Percentiles rank a stretch among this genome's conserved stretches.
These are phyloP conservation scores for Ochropleura leucogaster DNA, from an alignment of 2,888 invertebrate genomes.

Conservation along the genomic window DNA sequence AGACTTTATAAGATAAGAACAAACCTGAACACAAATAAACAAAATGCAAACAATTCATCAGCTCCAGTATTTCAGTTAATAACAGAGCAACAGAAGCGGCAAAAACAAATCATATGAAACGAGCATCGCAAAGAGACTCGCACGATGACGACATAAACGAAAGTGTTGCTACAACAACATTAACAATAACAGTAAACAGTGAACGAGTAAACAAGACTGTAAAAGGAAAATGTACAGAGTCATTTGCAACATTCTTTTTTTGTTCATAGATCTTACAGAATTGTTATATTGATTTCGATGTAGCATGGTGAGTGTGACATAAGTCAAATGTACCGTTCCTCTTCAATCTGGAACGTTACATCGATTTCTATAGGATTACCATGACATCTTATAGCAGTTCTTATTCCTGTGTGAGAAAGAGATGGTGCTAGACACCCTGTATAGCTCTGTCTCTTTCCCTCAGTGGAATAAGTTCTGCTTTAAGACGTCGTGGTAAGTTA, in stretches of 20 bases:
- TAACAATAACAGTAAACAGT: conserved; percentile 68
- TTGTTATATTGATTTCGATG: no score
- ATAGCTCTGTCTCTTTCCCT: no score
- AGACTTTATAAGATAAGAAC: no score
- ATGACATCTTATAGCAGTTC: no score
- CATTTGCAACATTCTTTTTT: conserved; percentile 8
- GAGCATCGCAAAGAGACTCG: conserved; percentile 49
- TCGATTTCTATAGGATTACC: no score
- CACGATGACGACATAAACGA: conserved; percentile 64
- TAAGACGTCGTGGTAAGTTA: no score
- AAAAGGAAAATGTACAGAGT: conserved; percentile 59
- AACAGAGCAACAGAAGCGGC: conserved; percentile 5
- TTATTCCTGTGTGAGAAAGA: no score
- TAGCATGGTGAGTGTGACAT: no score
- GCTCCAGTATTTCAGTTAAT: conserved; percentile 7
- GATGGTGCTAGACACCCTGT: no score
- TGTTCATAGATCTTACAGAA: conserved; percentile 3
- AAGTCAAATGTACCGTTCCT: no score
- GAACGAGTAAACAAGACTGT: conserved; percentile 69
- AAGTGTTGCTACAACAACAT: conserved; percentile 61
- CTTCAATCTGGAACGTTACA: no score
- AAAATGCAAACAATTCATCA: background rate
- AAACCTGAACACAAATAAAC: background rate
- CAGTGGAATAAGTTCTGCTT: no score
- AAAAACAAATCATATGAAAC: conserved; percentile 52